A percentile compares a stretch with the other conserved stretches of the same genome.
Evolutionary conservation across 2,113 vertebrate genomes (phyloP).

Genomic region (Pristiophorus japonicus): DNA sequence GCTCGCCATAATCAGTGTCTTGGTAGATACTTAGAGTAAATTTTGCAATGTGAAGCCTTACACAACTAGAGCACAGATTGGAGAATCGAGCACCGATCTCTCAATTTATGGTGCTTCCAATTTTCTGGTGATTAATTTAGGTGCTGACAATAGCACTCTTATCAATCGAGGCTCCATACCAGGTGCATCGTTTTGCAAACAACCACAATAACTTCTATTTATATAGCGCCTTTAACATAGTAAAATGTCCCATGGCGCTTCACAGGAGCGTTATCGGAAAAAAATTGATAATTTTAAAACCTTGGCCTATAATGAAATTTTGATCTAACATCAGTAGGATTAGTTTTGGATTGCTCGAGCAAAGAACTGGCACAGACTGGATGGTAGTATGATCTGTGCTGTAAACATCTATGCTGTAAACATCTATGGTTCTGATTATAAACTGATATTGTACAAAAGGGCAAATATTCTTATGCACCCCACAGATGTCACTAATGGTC

Average conservation of each 20-base stretch:
- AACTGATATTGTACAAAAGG: not conserved
- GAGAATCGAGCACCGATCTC: too few relatives aligned
- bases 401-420: not conserved
- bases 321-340: not conserved
- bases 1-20: not conserved
- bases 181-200: not conserved
- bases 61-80: not conserved
- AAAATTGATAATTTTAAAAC: not conserved
- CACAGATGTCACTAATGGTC: not conserved
- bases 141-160: not conserved
- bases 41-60: not conserved
- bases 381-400: not conserved
- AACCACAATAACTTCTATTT: not conserved
- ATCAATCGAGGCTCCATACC: not conserved
- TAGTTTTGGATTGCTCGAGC: not conserved
- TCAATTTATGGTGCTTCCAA: not conserved
- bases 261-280: not conserved
- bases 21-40: not conserved
- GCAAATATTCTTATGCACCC: not conserved
- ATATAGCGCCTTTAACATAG: not conserved
- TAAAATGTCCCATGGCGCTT: not conserved
- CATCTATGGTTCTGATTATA: not conserved
- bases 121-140: not conserved
- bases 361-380: not conserved
- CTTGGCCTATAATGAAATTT: not conserved